phyloP scores from a whole-genome alignment of 2,113 vertebrate species.

The Glaucidium brasilianum region DNA sequence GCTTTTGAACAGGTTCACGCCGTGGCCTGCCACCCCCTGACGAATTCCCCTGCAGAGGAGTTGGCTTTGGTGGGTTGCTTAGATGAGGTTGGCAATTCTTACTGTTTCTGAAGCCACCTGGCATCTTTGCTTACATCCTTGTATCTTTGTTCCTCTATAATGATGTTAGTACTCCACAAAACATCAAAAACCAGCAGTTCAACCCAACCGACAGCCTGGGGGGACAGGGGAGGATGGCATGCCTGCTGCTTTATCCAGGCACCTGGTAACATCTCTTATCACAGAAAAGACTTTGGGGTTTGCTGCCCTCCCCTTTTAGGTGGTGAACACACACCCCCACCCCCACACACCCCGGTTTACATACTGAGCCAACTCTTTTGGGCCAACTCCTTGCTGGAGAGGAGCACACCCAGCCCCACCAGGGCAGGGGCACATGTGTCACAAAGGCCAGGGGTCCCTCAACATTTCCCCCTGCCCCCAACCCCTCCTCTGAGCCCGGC shows the following conservation, averaged over 20 bases:
- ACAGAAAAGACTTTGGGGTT: neutral
- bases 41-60: neutral
- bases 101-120: neutral
- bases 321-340: neutral
- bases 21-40: neutral
- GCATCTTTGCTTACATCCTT: neutral
- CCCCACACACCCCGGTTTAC: no score
- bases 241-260: neutral
- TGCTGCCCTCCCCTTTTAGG: neutral
- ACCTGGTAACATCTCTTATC: neutral
- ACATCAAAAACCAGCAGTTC: neutral
- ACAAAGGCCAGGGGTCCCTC: neutral
- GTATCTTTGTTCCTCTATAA: neutral
- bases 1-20: neutral
- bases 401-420: neutral
- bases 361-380: neutral
- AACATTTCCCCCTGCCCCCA: neutral
- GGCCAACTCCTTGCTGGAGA: neutral
- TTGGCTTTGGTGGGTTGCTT: neutral
- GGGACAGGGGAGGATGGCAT: neutral
- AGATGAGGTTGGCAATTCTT: neutral
- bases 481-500: neutral
- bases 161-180: neutral
- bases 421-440: neutral
- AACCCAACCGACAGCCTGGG: neutral